These are phyloP conservation scores for Spicauda simplicius DNA, from an alignment of 2,888 invertebrate genomes.

Conservation along the genomic window DNA sequence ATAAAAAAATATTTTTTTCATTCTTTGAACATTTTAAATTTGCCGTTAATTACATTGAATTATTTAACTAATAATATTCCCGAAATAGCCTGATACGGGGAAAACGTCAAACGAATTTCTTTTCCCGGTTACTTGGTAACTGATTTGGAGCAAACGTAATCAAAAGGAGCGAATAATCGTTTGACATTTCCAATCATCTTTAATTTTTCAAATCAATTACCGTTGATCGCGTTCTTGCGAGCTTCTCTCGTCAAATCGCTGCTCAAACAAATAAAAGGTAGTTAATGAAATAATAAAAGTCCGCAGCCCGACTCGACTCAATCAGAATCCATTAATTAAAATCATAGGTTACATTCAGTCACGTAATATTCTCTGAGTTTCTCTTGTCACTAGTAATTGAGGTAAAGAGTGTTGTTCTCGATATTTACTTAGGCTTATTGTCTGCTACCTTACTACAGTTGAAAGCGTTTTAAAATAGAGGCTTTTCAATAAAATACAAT, in stretches of 20 bases:
- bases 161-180: conserved; percentile 41
- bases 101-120: not conserved
- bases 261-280: conserved; percentile 58
- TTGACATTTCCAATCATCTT: conserved; percentile 54
- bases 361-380: not conserved
- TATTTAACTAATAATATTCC: too few species aligned
- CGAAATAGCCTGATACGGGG: not conserved
- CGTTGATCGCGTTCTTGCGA: conserved; percentile 49
- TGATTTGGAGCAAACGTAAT: not conserved
- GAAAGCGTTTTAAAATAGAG: not conserved
- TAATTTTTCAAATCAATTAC: conserved; percentile 66
- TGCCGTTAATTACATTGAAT: too few species aligned
- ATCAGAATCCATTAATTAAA: conserved; percentile 32
- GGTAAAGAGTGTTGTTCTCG: not conserved
- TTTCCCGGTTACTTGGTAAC: not conserved
- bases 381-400: not conserved
- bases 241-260: conserved; percentile 14
- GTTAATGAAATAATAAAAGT: conserved; percentile 66
- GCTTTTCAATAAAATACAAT: too few species aligned
- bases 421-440: not conserved
- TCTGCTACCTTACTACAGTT: not conserved
- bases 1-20: too few species aligned
- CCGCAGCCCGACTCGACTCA: conserved; percentile 44
- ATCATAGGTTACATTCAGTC: conserved; percentile 13
- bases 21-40: too few species aligned